Conservation (phyloP, 2,113 vertebrate species). For the Dryoscopus gambensis region DNA sequence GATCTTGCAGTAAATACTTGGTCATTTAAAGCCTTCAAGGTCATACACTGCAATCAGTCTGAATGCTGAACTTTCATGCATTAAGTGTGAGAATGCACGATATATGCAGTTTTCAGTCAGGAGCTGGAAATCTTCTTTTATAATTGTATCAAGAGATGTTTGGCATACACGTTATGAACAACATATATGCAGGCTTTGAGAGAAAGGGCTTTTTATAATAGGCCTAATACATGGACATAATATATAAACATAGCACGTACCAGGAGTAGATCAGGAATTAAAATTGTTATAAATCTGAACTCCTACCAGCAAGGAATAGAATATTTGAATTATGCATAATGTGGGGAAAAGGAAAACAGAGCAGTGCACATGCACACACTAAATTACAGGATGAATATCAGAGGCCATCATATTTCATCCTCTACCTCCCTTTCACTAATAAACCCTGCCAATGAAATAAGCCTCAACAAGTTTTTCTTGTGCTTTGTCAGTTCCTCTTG, state of each 20-base stretch:
- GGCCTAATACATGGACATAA: neutral
- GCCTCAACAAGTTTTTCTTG: neutral
- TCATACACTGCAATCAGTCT: neutral
- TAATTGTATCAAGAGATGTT: neutral
- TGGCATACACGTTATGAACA: accelerated
- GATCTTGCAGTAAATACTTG: neutral
- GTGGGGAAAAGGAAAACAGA: neutral
- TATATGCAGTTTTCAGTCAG: neutral
- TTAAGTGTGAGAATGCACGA: neutral
- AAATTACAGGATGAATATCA: neutral
- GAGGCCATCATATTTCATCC: neutral
- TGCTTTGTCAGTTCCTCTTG: neutral
- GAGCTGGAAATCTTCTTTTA: neutral
- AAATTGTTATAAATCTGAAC: conserved; percentile 28
- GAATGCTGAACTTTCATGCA: neutral
- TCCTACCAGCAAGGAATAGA: neutral
- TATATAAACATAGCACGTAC: neutral
- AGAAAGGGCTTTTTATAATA: neutral
- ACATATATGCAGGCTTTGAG: neutral
- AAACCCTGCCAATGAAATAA: neutral
- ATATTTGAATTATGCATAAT: neutral
- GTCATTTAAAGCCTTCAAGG: neutral
- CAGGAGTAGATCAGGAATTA: conserved; percentile 22
- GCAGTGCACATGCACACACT: neutral
- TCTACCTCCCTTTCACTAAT: neutral